Base-by-base conservation (phyloP, 2,888 invertebrate species). In the Zygogramma bicolorata region DNA sequence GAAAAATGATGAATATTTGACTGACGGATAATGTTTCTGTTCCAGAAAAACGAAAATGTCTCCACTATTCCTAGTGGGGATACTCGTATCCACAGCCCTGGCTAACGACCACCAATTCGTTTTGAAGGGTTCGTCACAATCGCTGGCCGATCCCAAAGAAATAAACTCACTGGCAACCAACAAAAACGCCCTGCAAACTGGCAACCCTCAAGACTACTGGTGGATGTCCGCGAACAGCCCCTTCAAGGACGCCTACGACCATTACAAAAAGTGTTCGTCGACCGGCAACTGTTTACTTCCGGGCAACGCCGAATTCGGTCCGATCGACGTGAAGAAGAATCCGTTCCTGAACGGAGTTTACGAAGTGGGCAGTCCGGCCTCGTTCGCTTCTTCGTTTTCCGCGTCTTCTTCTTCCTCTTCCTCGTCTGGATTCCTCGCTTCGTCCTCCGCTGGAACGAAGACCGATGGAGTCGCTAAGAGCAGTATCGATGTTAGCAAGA, bases 161-260 rank as follows among this genome's bases (percentile, higher is more conserved):
- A 71, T 83, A 62, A 83, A 83, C 73, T 63, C 73, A 42, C 77
- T 81, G 27, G 77, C 72, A 25, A 61, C 18, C 62, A 15, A 53
- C 59, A 57, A 66, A 61, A 74, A 71, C 60, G 78, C 77, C 22
- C 75, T 77, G 68, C 67, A 75, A 13, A 58, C 77, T n/a, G 75
- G 76, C 10, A 75, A 77, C 65, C 89, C 89, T 31, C 89, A 89
- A 83, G 86, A 88, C 74, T 91, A 88, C 84, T 92, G 91, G 91
- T 92, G 91, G 92, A 89, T 90, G 88, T 88, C 88, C 72, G 86
- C 89, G 27, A 86, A 91, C 76, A 90, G 90, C 0, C 91, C 91
- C 0, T 89, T 92, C 83, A 90, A 90, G 79, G 87, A 86, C 62
- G 85, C 87, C 0, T 84, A 86, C 69, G 87, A 86, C 0, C 85